These are phyloP conservation scores for Prorops nasuta DNA, from an alignment of 1,140 invertebrate genomes.

Conservation along the genomic window DNA sequence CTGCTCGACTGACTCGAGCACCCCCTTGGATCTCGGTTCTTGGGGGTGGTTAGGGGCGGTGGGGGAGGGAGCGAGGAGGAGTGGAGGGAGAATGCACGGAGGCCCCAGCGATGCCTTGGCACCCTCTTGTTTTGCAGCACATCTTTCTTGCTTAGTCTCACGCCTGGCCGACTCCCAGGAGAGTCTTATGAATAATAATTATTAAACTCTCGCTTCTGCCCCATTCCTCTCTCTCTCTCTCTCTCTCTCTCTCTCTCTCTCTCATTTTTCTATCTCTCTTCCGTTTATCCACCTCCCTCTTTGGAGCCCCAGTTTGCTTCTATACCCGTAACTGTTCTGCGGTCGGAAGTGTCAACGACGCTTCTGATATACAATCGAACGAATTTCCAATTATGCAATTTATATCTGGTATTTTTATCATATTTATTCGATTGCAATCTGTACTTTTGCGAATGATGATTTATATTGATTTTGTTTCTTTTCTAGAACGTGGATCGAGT, in stretches of 20 bases:
- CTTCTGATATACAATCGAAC: too few relatives aligned
- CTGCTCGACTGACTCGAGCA: constrained; percentile 55
- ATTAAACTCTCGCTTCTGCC: constrained; percentile 35
- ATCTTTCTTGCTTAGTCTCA: constrained; percentile 53
- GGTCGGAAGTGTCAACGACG: constrained; percentile 3
- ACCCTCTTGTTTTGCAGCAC: constrained; percentile 46
- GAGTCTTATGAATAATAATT: constrained; percentile 57
- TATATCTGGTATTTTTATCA: too few relatives aligned
- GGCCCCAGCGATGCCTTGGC: constrained; percentile 19
- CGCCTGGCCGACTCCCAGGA: constrained; percentile 46
- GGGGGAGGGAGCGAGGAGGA: constrained; percentile 20
- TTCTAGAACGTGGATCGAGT: too few relatives aligned
- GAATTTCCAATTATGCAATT: too few relatives aligned
- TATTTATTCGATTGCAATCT: too few relatives aligned
- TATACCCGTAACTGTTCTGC: neutral
- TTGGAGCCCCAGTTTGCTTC: too few relatives aligned
- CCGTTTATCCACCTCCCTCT: neutral
- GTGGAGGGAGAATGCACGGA: constrained; percentile 9
- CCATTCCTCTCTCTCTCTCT: constrained; percentile 13
- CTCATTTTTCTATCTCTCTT: constrained; percentile 4
- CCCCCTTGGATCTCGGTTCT: constrained; percentile 37
- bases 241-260: constrained; percentile 2
- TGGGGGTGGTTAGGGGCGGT: constrained; percentile 23
- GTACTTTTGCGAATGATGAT: too few relatives aligned
- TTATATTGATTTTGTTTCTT: too few relatives aligned